Conservation (phyloP, 2,888 invertebrate species). For the Melinopterus prodromus region DNA sequence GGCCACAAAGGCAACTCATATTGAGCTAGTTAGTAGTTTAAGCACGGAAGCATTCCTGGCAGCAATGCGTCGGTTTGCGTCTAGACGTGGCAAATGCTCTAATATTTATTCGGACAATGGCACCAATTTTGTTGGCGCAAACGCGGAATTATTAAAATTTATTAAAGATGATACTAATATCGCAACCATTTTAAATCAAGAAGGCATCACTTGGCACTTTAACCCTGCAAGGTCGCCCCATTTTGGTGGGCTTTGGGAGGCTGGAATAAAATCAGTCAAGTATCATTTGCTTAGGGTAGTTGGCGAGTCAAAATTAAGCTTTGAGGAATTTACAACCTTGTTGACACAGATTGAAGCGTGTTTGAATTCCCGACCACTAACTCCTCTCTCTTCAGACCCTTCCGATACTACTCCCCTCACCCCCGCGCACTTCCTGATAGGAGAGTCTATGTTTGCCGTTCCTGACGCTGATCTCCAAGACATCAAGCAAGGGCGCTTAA, state of each 20-base stretch:
- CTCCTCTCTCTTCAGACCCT: conserved; percentile 44
- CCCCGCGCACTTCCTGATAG: conserved; percentile 16
- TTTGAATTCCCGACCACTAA: conserved; percentile 46
- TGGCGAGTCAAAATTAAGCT: conserved; percentile 39
- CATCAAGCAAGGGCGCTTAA: neutral
- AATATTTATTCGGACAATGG: conserved; percentile 39
- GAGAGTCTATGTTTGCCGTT: neutral
- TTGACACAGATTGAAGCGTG: conserved; percentile 45
- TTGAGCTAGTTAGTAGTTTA: conserved; percentile 42
- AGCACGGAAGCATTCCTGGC: conserved; percentile 41
- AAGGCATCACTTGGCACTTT: conserved; percentile 44
- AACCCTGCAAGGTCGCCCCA: conserved; percentile 39
- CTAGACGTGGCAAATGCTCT: conserved; percentile 35
- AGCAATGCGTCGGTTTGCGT: conserved; percentile 36
- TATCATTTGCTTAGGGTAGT: conserved; percentile 44
- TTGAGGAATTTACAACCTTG: conserved; percentile 45
- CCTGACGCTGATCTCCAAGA: neutral
- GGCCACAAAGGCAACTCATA: conserved; percentile 41
- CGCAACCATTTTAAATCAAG: neutral
- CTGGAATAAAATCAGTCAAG: conserved; percentile 47
- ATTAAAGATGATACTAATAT: neutral
- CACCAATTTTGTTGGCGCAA: conserved; percentile 38
- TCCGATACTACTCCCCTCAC: conserved; percentile 44
- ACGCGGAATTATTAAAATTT: conserved; percentile 27
- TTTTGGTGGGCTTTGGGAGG: conserved; percentile 33